Percentiles rank a stretch among this genome's conserved stretches.
Conservation (phyloP, 2,113 vertebrate genomes). For the Eira barbara region DNA sequence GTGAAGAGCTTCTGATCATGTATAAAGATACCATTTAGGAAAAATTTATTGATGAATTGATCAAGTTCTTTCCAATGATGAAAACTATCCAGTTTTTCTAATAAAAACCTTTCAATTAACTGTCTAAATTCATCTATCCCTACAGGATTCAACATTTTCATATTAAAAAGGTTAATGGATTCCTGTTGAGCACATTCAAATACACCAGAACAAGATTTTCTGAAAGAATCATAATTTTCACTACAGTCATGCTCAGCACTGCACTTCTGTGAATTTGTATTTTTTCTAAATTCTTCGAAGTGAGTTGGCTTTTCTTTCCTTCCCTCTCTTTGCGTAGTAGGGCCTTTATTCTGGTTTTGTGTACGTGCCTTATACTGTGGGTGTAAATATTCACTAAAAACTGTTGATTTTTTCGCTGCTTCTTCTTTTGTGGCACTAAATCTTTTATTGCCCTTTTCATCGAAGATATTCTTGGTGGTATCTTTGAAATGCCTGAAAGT, state of each 20-base stretch:
- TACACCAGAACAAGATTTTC: slow-evolving; percentile 87
- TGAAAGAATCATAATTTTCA: slow-evolving; percentile 61
- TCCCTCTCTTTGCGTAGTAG: slow-evolving; percentile 74
- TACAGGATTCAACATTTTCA: slow-evolving; percentile 87
- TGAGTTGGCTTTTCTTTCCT: slow-evolving; percentile 73
- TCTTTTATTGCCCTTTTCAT: slow-evolving; percentile 84
- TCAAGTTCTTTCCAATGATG: slow-evolving; percentile 95
- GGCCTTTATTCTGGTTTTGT: slow-evolving; percentile 65
- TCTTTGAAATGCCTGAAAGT: slow-evolving; percentile 96
- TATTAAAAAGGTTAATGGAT: slow-evolving; percentile 89
- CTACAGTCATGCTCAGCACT: slow-evolving; percentile 78
- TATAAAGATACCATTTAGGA: slow-evolving; percentile 93
- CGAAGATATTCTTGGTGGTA: slow-evolving; percentile 89
- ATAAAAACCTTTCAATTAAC: slow-evolving; percentile 91
- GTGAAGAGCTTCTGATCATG: slow-evolving; percentile 96
- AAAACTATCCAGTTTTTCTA: slow-evolving; percentile 91
- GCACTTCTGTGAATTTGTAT: slow-evolving; percentile 74
- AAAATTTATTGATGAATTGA: slow-evolving; percentile 91
- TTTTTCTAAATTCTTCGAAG: slow-evolving; percentile 71
- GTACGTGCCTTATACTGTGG: slow-evolving; percentile 57
- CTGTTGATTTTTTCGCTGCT: slow-evolving; percentile 79
- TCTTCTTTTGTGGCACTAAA: slow-evolving; percentile 76
- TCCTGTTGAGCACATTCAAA: slow-evolving; percentile 93
- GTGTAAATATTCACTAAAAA: slow-evolving; percentile 76
- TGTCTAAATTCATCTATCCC: slow-evolving; percentile 91